Base-by-base conservation (phyloP, 2,888 invertebrate genomes). In the Oligia strigilis region DNA sequence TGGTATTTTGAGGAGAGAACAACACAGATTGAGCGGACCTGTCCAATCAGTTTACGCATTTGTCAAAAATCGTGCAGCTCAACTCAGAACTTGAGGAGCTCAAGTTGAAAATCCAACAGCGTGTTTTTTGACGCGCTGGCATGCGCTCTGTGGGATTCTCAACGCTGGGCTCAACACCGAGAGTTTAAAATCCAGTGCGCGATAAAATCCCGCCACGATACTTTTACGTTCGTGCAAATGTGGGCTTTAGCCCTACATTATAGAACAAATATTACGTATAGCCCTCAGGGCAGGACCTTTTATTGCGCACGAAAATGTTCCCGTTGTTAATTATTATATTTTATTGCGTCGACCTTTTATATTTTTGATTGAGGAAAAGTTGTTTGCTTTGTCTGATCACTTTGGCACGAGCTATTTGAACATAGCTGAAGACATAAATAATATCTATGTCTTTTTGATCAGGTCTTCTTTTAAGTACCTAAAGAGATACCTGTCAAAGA, bases 281-380 rank as follows among this genome's bases (percentile, higher is more conserved):
- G 11, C 23, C 60, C 66, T 4, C n/a, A 62, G 60, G 81, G 23
- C 55, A 40, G 62, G 46, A 13, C 36, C n/a, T 55, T 62, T 80
- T 69, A 81, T 80, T 69, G 36, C 60, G 13, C 55, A 55, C 74
- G 36, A 52, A 60, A 74, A 81, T 69, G 40, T 62, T n/a, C 29
- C 23, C 29, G 5, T 9, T 14, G 43, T 69, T 75, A 40, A 81
- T 80, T 73, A 81, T 80, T 69, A 74, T 74, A 80, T 60, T 5
- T 40, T 60, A 29, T 81, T 55, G 29, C n/a, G n/a, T 49, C 19
- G 43, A 62, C 46, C 46, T 66, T 43, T 73, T 8, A 19, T 60
- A 43, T 9, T 60, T 43, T 9, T 17, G 66, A 66, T 40, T 60
- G 8, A 19, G 14, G 66, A 40, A 17, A n/a, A 66, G 11, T 49